Conservation (phyloP, 1,140 invertebrate species). For the Drepana arcuata region DNA sequence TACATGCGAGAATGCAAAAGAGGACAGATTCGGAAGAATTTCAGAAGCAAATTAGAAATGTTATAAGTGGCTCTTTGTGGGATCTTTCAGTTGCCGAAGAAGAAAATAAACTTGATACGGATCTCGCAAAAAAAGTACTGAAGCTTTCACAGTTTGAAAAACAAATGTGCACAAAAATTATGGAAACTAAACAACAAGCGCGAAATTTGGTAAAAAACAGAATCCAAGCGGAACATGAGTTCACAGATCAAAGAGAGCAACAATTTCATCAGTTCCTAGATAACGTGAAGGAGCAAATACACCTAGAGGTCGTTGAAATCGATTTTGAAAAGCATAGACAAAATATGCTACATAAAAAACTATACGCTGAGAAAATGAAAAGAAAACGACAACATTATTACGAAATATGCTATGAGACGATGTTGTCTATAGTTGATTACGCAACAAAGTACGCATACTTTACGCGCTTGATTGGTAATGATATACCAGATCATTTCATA, state of each 20-base stretch:
- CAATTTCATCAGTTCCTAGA: constrained; percentile 62
- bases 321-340: constrained; percentile 70
- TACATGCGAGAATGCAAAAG: constrained; percentile 35
- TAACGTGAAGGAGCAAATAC: constrained; percentile 55
- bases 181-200: constrained; percentile 72
- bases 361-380: constrained; percentile 64
- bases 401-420: constrained; percentile 65
- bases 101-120: constrained; percentile 62
- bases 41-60: constrained; percentile 51
- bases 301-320: constrained; percentile 54
- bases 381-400: constrained; percentile 56
- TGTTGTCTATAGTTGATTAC: constrained; percentile 70
- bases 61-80: constrained; percentile 46
- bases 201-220: constrained; percentile 69
- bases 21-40: constrained; percentile 53
- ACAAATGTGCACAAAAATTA: constrained; percentile 74
- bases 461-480: constrained; percentile 44
- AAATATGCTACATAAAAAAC: constrained; percentile 63
- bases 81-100: constrained; percentile 58
- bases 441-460: constrained; percentile 68
- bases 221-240: constrained; percentile 59
- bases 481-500: constrained; percentile 60
- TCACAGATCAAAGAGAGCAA: constrained; percentile 55
- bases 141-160: constrained; percentile 76
- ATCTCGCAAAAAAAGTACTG: constrained; percentile 70